Percentiles rank a stretch among this genome's conserved stretches.
phyloP scores from a whole-genome alignment of 2,113 vertebrate genomes.

The Mionectes macconnelli region DNA sequence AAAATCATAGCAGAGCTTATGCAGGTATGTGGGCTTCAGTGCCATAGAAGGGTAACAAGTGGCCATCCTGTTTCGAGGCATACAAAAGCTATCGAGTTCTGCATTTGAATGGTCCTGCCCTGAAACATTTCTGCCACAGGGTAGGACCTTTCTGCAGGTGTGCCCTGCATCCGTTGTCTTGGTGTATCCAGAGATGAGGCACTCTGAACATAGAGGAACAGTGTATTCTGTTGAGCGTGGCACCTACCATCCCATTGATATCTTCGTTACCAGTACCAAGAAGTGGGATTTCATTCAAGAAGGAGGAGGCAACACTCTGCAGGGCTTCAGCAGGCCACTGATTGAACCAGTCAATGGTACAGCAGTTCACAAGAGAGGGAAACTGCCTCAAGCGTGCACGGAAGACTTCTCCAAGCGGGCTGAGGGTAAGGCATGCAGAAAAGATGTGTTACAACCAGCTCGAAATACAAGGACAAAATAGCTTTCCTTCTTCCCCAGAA shows the following conservation, averaged over 20 bases:
- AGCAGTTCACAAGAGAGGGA: conserved; percentile 91
- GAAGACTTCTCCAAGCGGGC: conserved; percentile 90
- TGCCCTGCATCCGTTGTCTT: fast-evolving
- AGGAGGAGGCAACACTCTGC: conserved; percentile 81
- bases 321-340: conserved; percentile 91
- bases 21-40: background rate
- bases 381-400: conserved; percentile 87
- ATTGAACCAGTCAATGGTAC: conserved; percentile 93
- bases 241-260: conserved; percentile 81
- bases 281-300: conserved; percentile 81
- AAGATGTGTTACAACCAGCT: background rate
- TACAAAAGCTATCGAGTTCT: background rate
- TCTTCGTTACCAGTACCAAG: conserved; percentile 65
- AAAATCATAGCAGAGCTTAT: background rate
- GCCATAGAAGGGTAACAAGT: background rate
- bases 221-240: background rate
- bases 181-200: background rate
- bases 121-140: background rate
- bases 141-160: background rate
- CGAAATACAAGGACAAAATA: background rate
- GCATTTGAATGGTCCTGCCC: background rate
- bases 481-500: background rate
- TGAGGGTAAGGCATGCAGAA: conserved; percentile 23
- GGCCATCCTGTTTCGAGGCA: background rate
- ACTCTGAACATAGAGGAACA: fast-evolving